Base-by-base conservation (phyloP, 2,113 vertebrate genomes). In the Rhinogobius similis region DNA sequence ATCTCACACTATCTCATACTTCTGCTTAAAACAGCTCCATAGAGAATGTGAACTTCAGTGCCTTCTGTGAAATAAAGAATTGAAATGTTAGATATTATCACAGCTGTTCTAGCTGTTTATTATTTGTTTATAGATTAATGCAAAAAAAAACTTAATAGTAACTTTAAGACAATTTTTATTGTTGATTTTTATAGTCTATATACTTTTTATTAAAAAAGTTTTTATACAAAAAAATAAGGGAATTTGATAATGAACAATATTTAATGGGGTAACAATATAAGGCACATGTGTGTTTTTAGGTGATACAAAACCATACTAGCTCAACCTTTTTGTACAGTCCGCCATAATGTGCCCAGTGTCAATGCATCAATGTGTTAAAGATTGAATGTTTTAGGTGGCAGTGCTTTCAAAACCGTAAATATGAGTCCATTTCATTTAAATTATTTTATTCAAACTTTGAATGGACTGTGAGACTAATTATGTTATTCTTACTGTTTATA, bases 391-490 rank as follows among this genome's bases (percentile, higher is more conserved):
- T 36, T 52, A 67, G 55, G 72, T 79, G 62, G 36, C 72, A 81
- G 67, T 81, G 82, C 79, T 70, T 70, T 77, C 76, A 82, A 77
- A 46, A 73, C 75, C 72, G 73, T 93, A 50, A 72, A 75, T 84
- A 85, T 77, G 78, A 92, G 94, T 93, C 94, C 94, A 95, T 94
- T 89, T 86, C 92, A 92, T 94, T 94, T 96, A 96, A 96, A 94
- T 97, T 97, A 96, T 98, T 96, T 91, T 94, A 94, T 93, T 93
- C 93, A 89, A 91, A 89, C 92, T 90, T 86, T 91, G 88, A 93
- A 91, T 78, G 76, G 78, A 90, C 84, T 91, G 89, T 88, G 84
- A 90, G 78, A 63, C 86, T 59, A 39, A 82, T 53, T 39, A 48
- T 27, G 67, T 68, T 43, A 63, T 76, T 38, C 39, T 67, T 46